Conservation (phyloP, 2,797 vertebrate genomes). For the Girardinus metallicus region DNA sequence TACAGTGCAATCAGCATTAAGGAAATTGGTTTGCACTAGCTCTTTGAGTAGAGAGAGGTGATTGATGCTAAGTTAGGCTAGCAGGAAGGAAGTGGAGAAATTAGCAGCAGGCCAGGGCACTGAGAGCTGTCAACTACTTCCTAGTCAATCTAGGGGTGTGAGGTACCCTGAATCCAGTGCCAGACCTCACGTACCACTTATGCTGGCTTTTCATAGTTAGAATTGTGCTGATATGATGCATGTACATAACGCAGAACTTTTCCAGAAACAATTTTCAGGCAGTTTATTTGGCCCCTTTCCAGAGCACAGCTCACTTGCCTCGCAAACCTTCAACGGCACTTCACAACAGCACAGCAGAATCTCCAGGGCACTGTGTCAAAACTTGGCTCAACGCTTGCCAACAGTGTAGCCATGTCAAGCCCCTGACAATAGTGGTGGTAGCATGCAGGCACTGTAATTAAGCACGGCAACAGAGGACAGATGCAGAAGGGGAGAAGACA, state of each 20-base stretch:
- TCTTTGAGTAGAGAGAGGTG: conserved; percentile 66
- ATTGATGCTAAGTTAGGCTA: conserved; percentile 82
- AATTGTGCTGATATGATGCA: not conserved
- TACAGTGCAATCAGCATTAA: conserved; percentile 83
- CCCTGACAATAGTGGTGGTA: conserved; percentile 68
- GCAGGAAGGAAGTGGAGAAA: conserved; percentile 82
- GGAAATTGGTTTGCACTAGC: conserved; percentile 80
- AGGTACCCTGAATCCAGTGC: conserved; percentile 68
- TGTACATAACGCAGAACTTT: not conserved
- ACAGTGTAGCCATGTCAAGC: conserved; percentile 69
- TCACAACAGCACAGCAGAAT: conserved; percentile 59
- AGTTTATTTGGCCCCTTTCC: conserved; percentile 33
- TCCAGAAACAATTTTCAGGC: not conserved
- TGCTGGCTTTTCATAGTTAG: not conserved
- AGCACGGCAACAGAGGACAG: conserved; percentile 72
- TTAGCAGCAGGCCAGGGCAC: conserved; percentile 74
- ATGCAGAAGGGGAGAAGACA: conserved; percentile 54
- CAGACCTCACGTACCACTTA: conserved; percentile 43
- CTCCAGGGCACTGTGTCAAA: conserved; percentile 74
- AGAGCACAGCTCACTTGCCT: conserved; percentile 41
- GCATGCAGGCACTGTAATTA: conserved; percentile 68
- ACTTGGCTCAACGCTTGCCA: conserved; percentile 65
- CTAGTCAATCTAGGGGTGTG: conserved; percentile 79
- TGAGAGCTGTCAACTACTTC: conserved; percentile 84
- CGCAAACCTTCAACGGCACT: conserved; percentile 57